Conservation (phyloP, 2,797 vertebrate species). For the Vipera ursinii region DNA sequence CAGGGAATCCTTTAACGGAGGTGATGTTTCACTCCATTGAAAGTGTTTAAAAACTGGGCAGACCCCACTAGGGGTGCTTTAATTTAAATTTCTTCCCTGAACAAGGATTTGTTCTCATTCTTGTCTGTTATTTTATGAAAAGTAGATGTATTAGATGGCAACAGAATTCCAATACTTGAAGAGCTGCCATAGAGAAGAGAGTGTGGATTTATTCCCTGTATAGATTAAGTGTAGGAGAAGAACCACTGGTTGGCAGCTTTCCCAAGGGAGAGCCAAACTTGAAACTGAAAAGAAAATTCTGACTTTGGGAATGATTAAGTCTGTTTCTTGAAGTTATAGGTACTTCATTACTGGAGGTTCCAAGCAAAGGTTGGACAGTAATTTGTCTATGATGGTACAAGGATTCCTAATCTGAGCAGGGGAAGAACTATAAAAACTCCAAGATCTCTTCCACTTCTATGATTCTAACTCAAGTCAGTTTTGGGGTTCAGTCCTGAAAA, state of each 20-base stretch:
- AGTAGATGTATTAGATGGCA: not conserved
- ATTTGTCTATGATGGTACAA: not conserved
- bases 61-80: not conserved
- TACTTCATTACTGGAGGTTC: not conserved
- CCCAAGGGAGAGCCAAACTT: not conserved
- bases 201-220: not conserved
- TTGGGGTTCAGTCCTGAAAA: not conserved
- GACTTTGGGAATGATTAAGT: not conserved
- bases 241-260: not conserved
- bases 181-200: not conserved
- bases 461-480: not conserved
- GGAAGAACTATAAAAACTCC: not conserved
- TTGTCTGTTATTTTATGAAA: not conserved
- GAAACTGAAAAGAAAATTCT: not conserved
- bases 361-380: not conserved
- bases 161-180: not conserved
- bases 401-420: too few species aligned
- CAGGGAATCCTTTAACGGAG: not conserved
- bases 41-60: not conserved
- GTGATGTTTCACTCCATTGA: not conserved
- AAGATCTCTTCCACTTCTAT: not conserved
- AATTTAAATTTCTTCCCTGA: not conserved
- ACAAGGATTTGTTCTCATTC: not conserved
- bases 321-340: not conserved
- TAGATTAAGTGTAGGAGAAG: not conserved